These are phyloP conservation scores for Eptatretus atami DNA, from an alignment of 2,797 vertebrate genomes.

Conservation along the genomic window DNA sequence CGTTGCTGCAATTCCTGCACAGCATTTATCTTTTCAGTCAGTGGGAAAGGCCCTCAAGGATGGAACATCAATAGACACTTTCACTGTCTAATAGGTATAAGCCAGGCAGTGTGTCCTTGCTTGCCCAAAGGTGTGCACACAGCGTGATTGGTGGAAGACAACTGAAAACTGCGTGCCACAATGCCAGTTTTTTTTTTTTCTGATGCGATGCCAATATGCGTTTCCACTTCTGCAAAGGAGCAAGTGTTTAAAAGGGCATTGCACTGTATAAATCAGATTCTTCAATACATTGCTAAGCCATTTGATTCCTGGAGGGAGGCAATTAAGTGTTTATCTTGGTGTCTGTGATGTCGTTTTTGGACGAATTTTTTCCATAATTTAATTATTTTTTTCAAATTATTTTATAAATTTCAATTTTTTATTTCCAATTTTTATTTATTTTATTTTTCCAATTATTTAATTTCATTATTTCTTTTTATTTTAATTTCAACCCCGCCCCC, in stretches of 20 bases:
- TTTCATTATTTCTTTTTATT: not conserved
- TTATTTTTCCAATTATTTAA: not conserved
- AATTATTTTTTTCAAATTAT: not conserved
- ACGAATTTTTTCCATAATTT: not conserved
- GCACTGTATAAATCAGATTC: not conserved
- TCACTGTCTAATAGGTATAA: not conserved
- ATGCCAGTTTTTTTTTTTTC: conserved; percentile 35
- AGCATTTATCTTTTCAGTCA: too few relatives aligned
- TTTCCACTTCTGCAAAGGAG: conserved; percentile 24
- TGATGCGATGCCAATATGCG: conserved; percentile 33
- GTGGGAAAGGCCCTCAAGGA: too few relatives aligned
- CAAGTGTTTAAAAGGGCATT: conserved; percentile 6
- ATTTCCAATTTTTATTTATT: not conserved
- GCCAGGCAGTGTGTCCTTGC: conserved; percentile 12
- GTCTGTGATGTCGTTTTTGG: not conserved
- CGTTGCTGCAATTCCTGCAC: too few relatives aligned
- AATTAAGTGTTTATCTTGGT: not conserved
- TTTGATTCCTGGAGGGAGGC: not conserved
- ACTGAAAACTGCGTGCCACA: conserved; percentile 41
- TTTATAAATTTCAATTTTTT: not conserved
- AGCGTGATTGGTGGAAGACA: conserved; percentile 28
- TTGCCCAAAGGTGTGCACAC: conserved; percentile 35
- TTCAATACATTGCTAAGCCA: not conserved
- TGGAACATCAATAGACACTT: too few relatives aligned
- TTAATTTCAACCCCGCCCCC: too few relatives aligned